These are phyloP conservation scores for Taenaris catops DNA, from an alignment of 2,888 invertebrate genomes.

Conservation along the genomic window DNA sequence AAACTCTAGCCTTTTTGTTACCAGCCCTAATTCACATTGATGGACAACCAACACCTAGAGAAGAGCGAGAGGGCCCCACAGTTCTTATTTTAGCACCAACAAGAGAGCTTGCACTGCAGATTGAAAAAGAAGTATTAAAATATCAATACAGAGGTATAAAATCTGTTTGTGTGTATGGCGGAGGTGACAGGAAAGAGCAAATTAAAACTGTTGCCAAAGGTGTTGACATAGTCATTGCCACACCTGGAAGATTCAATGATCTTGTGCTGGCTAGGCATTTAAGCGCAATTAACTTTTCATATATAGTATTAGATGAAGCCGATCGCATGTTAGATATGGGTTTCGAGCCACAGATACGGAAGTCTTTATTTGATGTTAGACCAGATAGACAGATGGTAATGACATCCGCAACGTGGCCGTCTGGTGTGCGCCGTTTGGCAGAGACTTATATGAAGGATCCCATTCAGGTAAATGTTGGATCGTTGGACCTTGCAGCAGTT, in stretches of 20 bases:
- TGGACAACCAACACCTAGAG: constrained; percentile 86
- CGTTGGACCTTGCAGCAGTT: constrained; percentile 92
- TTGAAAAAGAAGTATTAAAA: constrained; percentile 94
- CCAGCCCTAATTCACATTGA: constrained; percentile 97
- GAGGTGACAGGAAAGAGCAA: constrained; percentile 90
- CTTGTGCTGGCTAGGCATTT: constrained; percentile 86
- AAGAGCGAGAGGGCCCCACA: constrained; percentile 88
- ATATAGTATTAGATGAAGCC: constrained; percentile 95
- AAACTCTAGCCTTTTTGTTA: constrained; percentile 95
- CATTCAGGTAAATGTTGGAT: constrained; percentile 93
- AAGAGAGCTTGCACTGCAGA: constrained; percentile 95
- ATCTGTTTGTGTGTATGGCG: constrained; percentile 95
- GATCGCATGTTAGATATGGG: constrained; percentile 94
- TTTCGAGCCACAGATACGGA: constrained; percentile 93
- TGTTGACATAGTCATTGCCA: constrained; percentile 97
- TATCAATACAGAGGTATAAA: constrained; percentile 93
- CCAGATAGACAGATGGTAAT: constrained; percentile 97
- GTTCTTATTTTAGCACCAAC: constrained; percentile 95
- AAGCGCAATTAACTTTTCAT: constrained; percentile 89
- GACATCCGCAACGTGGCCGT: constrained; percentile 98
- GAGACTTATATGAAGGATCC: constrained; percentile 94
- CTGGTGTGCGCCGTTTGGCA: constrained; percentile 91
- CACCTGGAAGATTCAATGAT: constrained; percentile 96
- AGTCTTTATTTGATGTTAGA: constrained; percentile 88
- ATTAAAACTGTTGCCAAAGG: constrained; percentile 86